Conservation (phyloP, 53 echinoderm and acorn worm species). For the Paracentrotus lividus region DNA sequence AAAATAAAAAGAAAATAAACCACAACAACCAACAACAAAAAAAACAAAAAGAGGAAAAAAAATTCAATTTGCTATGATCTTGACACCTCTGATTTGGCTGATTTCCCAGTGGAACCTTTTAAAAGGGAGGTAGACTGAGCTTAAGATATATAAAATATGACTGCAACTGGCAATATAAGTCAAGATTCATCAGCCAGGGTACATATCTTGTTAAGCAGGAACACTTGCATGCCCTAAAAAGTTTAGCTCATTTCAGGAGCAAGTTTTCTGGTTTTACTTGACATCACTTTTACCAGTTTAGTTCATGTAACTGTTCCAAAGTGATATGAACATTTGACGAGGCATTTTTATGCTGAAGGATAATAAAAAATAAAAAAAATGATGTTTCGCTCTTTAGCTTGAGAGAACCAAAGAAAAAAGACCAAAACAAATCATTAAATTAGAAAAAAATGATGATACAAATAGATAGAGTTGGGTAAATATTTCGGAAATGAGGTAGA, state of each 20-base stretch:
- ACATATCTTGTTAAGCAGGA: not conserved
- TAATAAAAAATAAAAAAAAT: too few relatives aligned
- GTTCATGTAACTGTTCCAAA: not conserved
- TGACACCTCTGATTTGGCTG: conserved; percentile 24
- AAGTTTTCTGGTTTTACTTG: not conserved
- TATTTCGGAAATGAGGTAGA: too few relatives aligned
- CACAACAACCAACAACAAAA: too few relatives aligned
- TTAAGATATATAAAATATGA: conserved; percentile 24
- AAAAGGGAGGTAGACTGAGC: not conserved
- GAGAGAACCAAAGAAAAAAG: not conserved
- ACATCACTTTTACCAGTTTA: not conserved
- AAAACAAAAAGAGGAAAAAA: too few relatives aligned
- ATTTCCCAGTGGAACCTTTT: conserved; percentile 30
- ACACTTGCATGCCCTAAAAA: not conserved
- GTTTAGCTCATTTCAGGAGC: not conserved
- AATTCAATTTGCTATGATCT: not conserved
- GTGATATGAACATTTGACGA: not conserved
- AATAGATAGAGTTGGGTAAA: not conserved
- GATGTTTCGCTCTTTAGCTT: too few relatives aligned
- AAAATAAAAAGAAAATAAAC: not conserved
- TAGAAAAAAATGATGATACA: not conserved
- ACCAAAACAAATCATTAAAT: not conserved
- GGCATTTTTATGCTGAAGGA: too few relatives aligned
- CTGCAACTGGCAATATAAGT: conserved; percentile 47
- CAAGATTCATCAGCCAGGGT: not conserved